Evolutionary conservation across 1,140 invertebrate species (phyloP).

Genomic region (Pogonus chalceus): DNA sequence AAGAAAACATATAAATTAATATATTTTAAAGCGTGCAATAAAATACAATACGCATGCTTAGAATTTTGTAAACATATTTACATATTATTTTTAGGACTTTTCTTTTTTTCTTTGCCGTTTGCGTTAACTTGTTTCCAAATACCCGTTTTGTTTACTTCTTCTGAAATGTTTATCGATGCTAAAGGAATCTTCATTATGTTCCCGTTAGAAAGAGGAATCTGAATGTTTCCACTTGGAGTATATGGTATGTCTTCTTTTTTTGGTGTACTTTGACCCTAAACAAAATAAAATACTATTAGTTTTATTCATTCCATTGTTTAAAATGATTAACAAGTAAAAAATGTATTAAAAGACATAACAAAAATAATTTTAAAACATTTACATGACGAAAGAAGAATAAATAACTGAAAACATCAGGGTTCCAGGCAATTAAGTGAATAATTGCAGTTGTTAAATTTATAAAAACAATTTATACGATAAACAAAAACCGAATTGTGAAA

Average conservation of each 20-base stretch:
- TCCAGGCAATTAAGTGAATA: too few relatives aligned
- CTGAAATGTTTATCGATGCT: constrained; percentile 81
- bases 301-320: too few relatives aligned
- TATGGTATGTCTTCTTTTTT: not conserved
- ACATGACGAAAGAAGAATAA: too few relatives aligned
- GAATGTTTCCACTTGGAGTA: constrained; percentile 49
- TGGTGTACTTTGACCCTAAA: not conserved
- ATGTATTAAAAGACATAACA: too few relatives aligned
- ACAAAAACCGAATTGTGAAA: too few relatives aligned
- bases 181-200: constrained; percentile 87
- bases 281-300: too few relatives aligned
- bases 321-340: too few relatives aligned
- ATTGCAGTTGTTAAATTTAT: too few relatives aligned
- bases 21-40: constrained; percentile 7
- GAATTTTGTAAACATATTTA: constrained; percentile 7
- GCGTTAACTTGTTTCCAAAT: constrained; percentile 90
- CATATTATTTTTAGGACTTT: constrained; percentile 30
- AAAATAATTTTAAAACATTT: too few relatives aligned
- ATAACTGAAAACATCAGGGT: too few relatives aligned
- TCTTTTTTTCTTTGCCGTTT: constrained; percentile 31
- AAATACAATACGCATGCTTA: constrained; percentile 6
- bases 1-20: constrained; percentile 8
- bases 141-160: constrained; percentile 85
- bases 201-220: constrained; percentile 81
- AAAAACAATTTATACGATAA: too few relatives aligned